Percentiles rank a stretch among this genome's conserved stretches.
phyloP scores from a whole-genome alignment of 2,113 vertebrate genomes.

The Aphyosemion australe region DNA sequence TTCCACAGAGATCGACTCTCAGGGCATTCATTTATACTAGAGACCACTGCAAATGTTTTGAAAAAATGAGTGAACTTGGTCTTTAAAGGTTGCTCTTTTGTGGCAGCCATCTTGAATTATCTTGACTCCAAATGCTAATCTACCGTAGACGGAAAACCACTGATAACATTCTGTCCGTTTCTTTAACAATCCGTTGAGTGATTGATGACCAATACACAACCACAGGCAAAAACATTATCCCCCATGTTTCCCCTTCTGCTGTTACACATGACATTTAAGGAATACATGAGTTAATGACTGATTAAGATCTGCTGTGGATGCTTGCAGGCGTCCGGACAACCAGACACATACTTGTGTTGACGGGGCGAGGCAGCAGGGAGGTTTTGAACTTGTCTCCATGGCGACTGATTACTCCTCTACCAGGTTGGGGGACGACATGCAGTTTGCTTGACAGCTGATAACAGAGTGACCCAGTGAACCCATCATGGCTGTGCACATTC shows the following conservation, averaged over 20 bases:
- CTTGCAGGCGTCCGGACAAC: neutral
- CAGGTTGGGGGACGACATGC: slow-evolving; percentile 33
- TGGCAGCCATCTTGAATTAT: no score
- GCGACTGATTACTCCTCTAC: slow-evolving; percentile 53
- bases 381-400: slow-evolving; percentile 44
- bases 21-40: no score
- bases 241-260: no score
- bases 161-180: slow-evolving; percentile 8
- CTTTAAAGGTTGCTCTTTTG: no score
- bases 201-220: no score
- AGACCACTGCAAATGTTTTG: no score
- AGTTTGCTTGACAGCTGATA: slow-evolving; percentile 71
- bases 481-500: neutral
- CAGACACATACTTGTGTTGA: slow-evolving; percentile 16
- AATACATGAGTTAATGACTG: slow-evolving; percentile 14
- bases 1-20: no score
- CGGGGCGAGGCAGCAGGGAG: neutral
- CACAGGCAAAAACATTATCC: no score
- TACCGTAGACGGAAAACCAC: slow-evolving; percentile 21
- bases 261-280: no score
- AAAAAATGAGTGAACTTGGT: no score
- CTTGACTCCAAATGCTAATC: no score
- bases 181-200: no score
- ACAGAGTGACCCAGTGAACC: slow-evolving; percentile 48
- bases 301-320: slow-evolving; percentile 1